These are phyloP conservation scores for Botrylloides violaceus DNA, from an alignment of 23 tunicate genomes.

Conservation along the genomic window DNA sequence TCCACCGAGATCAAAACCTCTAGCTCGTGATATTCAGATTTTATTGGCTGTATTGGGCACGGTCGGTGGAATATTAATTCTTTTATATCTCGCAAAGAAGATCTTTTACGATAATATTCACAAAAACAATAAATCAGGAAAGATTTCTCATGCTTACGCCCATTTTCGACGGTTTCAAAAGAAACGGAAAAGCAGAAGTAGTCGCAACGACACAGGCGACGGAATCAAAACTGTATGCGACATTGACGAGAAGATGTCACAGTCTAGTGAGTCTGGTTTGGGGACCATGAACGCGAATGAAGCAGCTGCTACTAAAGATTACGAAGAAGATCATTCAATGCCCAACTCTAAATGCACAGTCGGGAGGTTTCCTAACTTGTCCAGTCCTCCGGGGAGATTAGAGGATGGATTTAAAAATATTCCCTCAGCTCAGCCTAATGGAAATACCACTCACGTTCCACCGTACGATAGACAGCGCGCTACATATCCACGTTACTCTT, in stretches of 20 bases:
- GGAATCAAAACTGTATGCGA: not conserved
- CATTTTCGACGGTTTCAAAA: slow-evolving; percentile 17
- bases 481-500: too few species aligned
- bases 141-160: slow-evolving; percentile 16
- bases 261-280: not conserved
- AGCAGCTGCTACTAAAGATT: too few species aligned
- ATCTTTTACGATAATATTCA: slow-evolving; percentile 1
- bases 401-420: not conserved
- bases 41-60: slow-evolving; percentile 12
- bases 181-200: not conserved
- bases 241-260: not conserved
- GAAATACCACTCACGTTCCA: too few species aligned
- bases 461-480: too few species aligned
- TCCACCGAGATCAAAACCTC: slow-evolving; percentile 3
- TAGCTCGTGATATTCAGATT: slow-evolving; percentile 13
- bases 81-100: slow-evolving; percentile 6
- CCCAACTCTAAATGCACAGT: too few species aligned
- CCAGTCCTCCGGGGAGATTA: not conserved
- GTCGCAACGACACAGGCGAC: not conserved
- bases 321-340: too few species aligned
- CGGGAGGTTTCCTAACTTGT: too few species aligned
- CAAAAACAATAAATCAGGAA: slow-evolving; percentile 17
- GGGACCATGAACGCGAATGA: not conserved
- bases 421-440: too few species aligned
- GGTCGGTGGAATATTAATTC: slow-evolving; percentile 1